Conservation (phyloP, 2,888 invertebrate genomes). For the Cantharis lateralis region DNA sequence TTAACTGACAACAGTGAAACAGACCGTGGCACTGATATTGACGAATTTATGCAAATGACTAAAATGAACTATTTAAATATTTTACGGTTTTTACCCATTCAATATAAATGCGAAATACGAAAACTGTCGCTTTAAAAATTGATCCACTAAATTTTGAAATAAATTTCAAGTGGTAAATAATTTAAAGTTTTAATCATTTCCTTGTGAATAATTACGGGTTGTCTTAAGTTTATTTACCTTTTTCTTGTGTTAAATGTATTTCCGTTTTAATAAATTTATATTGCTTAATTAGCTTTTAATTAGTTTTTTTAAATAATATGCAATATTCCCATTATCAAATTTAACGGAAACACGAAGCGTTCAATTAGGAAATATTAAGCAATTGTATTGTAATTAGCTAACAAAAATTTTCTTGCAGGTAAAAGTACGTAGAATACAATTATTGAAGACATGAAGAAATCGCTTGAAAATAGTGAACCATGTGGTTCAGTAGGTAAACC, state of each 20-base stretch:
- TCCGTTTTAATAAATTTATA: not conserved
- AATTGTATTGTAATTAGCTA: not conserved
- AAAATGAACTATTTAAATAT: not conserved
- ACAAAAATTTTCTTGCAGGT: not conserved
- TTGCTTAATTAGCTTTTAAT: not conserved
- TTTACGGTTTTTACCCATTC: not conserved
- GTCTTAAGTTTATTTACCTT: not conserved
- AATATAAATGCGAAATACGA: not conserved
- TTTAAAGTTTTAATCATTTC: not conserved
- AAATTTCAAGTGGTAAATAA: not conserved
- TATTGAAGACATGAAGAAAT: conserved; percentile 36
- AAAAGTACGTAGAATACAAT: not conserved
- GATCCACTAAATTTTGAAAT: not conserved
- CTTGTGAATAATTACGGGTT: not conserved
- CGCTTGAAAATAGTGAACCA: conserved; percentile 41
- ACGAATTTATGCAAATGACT: not conserved
- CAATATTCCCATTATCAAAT: not conserved
- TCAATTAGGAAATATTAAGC: not conserved
- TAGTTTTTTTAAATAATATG: not conserved
- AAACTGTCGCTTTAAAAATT: not conserved
- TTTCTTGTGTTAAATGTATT: not conserved
- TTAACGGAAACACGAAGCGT: not conserved
- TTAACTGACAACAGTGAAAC: not conserved
- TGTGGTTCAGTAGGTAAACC: conserved; percentile 50
- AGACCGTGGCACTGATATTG: not conserved